Evolutionary conservation across 2,888 invertebrate genomes (phyloP).

Genomic region (Platycheirus albimanus): DNA sequence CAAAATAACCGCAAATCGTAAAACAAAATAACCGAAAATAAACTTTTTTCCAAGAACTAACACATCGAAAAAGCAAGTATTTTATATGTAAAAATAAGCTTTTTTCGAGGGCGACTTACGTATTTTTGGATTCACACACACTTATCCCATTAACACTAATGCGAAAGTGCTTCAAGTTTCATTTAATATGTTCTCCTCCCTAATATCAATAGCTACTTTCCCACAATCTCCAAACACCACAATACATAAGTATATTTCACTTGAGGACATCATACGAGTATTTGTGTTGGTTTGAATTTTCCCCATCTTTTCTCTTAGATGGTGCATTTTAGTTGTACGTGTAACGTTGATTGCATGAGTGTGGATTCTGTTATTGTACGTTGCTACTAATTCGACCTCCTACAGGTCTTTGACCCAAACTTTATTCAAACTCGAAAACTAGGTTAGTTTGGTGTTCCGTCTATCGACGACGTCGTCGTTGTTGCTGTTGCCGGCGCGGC

Average conservation of each 20-base stretch:
- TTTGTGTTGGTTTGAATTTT: conserved; percentile 27
- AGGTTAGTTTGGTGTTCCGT: conserved; percentile 76
- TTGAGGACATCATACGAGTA: conserved; percentile 20
- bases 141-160: conserved; percentile 4
- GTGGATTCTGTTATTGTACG: conserved; percentile 77
- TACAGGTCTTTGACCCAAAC: conserved; percentile 76
- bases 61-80: conserved; percentile 31
- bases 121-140: conserved; percentile 43
- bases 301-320: conserved; percentile 34
- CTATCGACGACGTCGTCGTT: conserved; percentile 67
- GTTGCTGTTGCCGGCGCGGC: too few species aligned
- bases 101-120: conserved; percentile 63
- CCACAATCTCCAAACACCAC: too few species aligned
- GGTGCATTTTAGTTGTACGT: conserved; percentile 36
- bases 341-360: conserved; percentile 44
- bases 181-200: conserved; percentile 4
- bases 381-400: conserved; percentile 77
- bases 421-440: conserved; percentile 75
- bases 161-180: neutral
- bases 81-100: conserved; percentile 24
- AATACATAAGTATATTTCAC: too few species aligned
- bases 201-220: too few species aligned
- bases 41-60: conserved; percentile 69
- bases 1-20: conserved; percentile 9
- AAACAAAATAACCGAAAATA: conserved; percentile 34